Conservation (phyloP, 2,797 vertebrate species). For the Sebastes umbrosus region DNA sequence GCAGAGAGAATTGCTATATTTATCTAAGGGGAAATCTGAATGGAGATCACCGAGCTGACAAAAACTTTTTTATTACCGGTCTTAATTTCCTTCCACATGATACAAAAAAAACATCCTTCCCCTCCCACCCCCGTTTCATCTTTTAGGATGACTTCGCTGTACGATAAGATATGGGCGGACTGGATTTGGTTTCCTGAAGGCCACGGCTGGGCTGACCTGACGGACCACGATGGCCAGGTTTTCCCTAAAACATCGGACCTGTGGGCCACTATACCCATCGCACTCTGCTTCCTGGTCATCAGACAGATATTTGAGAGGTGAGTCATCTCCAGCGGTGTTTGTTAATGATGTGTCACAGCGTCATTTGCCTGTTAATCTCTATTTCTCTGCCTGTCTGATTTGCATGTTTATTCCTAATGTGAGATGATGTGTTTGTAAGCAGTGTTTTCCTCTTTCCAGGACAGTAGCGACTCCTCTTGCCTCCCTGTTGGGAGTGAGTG, state of each 20-base stretch:
- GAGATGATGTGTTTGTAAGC: background rate
- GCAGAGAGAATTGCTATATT: slow-evolving; percentile 7
- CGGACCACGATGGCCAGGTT: slow-evolving; percentile 83
- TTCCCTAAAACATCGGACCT: slow-evolving; percentile 89
- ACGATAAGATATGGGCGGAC: slow-evolving; percentile 91
- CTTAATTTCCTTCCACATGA: slow-evolving; percentile 29
- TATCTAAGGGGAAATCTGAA: slow-evolving; percentile 30
- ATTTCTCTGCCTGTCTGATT: background rate
- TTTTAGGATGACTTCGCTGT: slow-evolving; percentile 77
- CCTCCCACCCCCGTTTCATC: background rate
- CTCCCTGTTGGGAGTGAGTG: slow-evolving; percentile 86
- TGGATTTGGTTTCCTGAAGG: slow-evolving; percentile 93
- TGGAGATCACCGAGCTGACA: background rate
- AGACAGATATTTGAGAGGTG: slow-evolving; percentile 83
- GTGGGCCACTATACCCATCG: slow-evolving; percentile 82
- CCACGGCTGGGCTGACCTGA: slow-evolving; percentile 91
- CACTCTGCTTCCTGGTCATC: slow-evolving; percentile 79
- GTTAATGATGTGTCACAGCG: background rate
- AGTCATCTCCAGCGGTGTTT: slow-evolving; percentile 1
- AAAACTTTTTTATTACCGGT: slow-evolving; percentile 4
- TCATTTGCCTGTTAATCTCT: slow-evolving; percentile 13
- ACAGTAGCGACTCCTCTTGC: slow-evolving; percentile 87
- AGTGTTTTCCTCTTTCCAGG: slow-evolving; percentile 66
- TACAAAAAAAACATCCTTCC: background rate
- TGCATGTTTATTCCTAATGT: slow-evolving; percentile 11